These are phyloP conservation scores for Caenorhabditis doughertyi DNA, from an alignment of 2,888 invertebrate species.

Conservation along the genomic window DNA sequence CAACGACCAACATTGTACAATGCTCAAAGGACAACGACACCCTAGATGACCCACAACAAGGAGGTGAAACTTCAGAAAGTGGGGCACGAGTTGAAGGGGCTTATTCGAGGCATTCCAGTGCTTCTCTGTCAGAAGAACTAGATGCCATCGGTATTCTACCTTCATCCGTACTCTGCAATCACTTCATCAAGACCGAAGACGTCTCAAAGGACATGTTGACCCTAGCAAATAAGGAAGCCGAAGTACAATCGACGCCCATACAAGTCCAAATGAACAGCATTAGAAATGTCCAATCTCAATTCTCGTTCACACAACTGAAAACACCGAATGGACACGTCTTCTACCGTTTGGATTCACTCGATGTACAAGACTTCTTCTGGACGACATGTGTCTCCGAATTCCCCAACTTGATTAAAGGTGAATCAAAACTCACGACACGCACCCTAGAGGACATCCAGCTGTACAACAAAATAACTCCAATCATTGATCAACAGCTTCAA, in stretches of 20 bases:
- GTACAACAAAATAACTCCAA: constrained; percentile 9
- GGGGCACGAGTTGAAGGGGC: too few species aligned
- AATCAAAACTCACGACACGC: neutral
- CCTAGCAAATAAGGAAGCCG: neutral
- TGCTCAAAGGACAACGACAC: too few species aligned
- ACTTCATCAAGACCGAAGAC: neutral
- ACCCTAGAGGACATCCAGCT: neutral
- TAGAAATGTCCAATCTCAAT: neutral
- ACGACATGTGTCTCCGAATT: neutral
- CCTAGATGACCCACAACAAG: too few species aligned
- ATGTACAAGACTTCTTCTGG: neutral
- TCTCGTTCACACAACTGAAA: neutral
- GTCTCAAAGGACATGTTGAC: neutral
- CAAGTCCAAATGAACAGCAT: neutral
- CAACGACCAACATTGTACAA: too few species aligned
- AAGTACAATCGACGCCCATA: neutral
- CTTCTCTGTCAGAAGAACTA: neutral
- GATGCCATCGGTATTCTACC: neutral
- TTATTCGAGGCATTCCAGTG: too few species aligned
- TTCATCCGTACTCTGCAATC: neutral
- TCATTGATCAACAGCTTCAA: constrained; percentile 7
- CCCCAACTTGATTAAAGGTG: constrained; percentile 32
- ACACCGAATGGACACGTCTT: neutral
- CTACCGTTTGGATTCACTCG: neutral
- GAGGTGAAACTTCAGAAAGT: too few species aligned